Base-by-base conservation (phyloP, 2,888 invertebrate species). In the Molorchus minor region DNA sequence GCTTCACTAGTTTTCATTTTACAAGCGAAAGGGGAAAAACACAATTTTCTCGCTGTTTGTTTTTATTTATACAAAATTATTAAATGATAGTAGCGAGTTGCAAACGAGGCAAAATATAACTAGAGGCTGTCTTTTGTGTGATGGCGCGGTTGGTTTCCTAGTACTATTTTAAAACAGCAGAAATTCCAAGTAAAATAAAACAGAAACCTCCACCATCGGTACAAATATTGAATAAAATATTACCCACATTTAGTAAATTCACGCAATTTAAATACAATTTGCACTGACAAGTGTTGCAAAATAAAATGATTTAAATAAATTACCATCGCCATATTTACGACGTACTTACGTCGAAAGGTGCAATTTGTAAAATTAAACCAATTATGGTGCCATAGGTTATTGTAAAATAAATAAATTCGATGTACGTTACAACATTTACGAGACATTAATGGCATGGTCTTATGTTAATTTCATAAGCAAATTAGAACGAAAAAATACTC, bases 281-380 rank as follows among this genome's bases (percentile, higher is more conserved):
- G 3, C 33, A 33, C 8, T 8, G 25, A 8, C 8, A 8, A 3
- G 3, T 25, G 25, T 33, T 33, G 33, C 33, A 33, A 33, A 10
- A 33, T 33, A 7, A 33, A 33, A 10, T 33, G 33, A 33, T 33
- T 33, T 33, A 33, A 33, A 33, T 33, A 33, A 33, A 33, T 33
- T 12, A 12, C 10, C 33, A 33, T 33, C 12, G n/a, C 7, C 33
- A n/a, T 33, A 33, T 33, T 3, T 33, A 33, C 33, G 10, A 12
- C 33, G 33, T 33, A 33, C 33, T 33, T 51, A 43, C 15, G 33
- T 13, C 17, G 33, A 56, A 35, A 49, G 30, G 15, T 49, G 38
- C 36, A 51, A 56, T 51, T 51, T 44, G 36, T 25, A 15, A 45
- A 51, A 57, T 57, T 57, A 52, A 44, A 8, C 35, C 15, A 51